These are phyloP conservation scores for Agriopis marginaria DNA, from an alignment of 2,888 invertebrate genomes.

Conservation along the genomic window DNA sequence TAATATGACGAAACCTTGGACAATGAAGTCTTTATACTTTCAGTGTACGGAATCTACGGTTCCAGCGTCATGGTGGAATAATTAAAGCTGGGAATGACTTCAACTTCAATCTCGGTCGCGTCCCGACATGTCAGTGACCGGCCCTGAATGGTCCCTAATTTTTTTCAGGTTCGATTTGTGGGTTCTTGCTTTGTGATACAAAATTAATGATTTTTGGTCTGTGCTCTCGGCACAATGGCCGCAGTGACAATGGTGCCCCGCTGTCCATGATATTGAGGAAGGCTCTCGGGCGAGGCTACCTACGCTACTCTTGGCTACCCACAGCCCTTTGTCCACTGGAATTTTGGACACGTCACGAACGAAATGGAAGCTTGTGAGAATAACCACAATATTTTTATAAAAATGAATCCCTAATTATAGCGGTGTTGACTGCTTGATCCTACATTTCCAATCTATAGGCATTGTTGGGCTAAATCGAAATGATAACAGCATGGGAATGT, in stretches of 20 bases:
- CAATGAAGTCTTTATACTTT: constrained; percentile 27
- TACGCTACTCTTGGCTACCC: constrained; percentile 71
- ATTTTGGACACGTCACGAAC: constrained; percentile 79
- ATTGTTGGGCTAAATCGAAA: constrained; percentile 47
- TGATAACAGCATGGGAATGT: constrained; percentile 27
- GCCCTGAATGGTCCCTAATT: constrained; percentile 77
- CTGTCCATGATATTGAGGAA: constrained; percentile 83
- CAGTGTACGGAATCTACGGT: neutral
- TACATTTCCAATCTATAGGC: constrained; percentile 56
- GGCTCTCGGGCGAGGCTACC: constrained; percentile 71
- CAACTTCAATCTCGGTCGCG: constrained; percentile 61
- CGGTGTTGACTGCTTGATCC: constrained; percentile 49
- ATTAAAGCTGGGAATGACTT: constrained; percentile 77
- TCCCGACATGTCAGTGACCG: constrained; percentile 78
- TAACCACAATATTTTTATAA: constrained; percentile 67
- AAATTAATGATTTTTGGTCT: constrained; percentile 86
- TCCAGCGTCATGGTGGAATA: constrained; percentile 55
- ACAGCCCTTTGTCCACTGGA: constrained; percentile 73
- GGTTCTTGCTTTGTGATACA: constrained; percentile 84
- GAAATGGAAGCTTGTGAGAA: constrained; percentile 74
- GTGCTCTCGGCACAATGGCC: constrained; percentile 76
- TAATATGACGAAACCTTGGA: constrained; percentile 38
- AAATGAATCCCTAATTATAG: constrained; percentile 66
- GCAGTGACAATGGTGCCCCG: constrained; percentile 83
- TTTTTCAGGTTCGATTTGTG: constrained; percentile 83